Evolutionary conservation across 2,888 invertebrate species (phyloP).

Genomic region (Sepiola atlantica): DNA sequence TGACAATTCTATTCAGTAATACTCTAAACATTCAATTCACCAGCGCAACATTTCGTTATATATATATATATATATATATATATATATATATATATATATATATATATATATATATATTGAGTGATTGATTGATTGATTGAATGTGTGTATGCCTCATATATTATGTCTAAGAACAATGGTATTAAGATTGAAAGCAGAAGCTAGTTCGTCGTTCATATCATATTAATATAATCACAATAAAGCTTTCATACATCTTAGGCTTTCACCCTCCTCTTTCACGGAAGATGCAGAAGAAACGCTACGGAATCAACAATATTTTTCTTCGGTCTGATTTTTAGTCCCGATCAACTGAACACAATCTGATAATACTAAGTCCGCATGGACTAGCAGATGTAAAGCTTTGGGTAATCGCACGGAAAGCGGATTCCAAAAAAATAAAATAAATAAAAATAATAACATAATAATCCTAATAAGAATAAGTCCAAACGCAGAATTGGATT

Average conservation of each 20-base stretch:
- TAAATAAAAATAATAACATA: no score
- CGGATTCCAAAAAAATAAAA: neutral
- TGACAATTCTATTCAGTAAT: neutral
- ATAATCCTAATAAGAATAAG: neutral
- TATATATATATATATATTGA: neutral
- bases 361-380: neutral
- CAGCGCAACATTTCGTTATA: neutral
- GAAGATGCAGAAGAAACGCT: neutral
- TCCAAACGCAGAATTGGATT: neutral
- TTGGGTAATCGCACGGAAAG: neutral
- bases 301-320: neutral
- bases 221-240: neutral
- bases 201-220: neutral
- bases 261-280: neutral
- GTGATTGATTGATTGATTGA: neutral
- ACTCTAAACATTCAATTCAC: no score
- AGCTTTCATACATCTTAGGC: neutral
- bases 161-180: neutral
- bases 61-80: neutral
- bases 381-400: neutral
- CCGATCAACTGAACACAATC: neutral
- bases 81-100: neutral
- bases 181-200: neutral
- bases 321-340: neutral
- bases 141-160: neutral